Evolutionary conservation across 2,113 vertebrate species (phyloP).

Genomic region (Montifringilla adamsi): DNA sequence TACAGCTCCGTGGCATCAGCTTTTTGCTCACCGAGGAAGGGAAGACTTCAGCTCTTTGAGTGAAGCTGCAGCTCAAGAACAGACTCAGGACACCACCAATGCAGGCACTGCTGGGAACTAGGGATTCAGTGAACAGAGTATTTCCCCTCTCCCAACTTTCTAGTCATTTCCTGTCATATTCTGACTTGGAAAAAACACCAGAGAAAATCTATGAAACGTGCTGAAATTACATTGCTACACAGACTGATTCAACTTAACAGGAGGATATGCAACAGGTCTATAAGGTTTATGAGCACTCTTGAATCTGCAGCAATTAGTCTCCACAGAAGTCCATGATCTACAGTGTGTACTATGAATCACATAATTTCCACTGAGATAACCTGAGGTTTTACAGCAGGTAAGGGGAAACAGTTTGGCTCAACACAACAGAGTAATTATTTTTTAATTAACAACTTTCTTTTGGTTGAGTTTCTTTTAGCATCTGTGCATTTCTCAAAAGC

Average conservation of each 20-base stretch:
- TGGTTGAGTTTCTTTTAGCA: neutral
- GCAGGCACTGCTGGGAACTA: neutral
- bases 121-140: accelerated
- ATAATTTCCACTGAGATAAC: neutral
- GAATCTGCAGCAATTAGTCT: neutral
- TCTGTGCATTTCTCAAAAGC: neutral
- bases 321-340: neutral
- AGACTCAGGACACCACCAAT: accelerated
- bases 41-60: neutral
- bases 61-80: neutral
- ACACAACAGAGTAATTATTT: neutral
- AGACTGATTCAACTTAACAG: neutral
- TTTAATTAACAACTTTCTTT: neutral
- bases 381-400: neutral
- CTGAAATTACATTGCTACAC: neutral
- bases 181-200: neutral
- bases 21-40: neutral
- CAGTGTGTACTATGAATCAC: neutral
- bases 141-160: neutral
- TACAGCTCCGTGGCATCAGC: neutral
- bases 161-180: neutral
- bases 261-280: neutral
- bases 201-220: neutral
- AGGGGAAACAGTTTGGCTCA: neutral
- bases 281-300: neutral